A percentile compares a stretch with the other conserved stretches of the same genome.
Conservation (phyloP, 1,140 invertebrate genomes). For the Drosophila rufa region DNA sequence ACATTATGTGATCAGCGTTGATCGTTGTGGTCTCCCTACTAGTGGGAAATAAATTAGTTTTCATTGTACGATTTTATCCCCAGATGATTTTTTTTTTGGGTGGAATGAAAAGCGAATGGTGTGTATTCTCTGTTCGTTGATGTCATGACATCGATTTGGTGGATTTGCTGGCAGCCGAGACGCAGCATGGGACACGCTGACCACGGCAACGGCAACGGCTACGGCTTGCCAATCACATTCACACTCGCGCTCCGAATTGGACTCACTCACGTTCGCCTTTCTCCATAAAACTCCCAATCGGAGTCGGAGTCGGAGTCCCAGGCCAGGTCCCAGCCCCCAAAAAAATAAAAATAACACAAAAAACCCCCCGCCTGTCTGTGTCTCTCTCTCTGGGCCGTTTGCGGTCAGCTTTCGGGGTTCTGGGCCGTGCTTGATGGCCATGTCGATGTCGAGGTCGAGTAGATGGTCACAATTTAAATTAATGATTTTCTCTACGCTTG, state of each 20-base stretch:
- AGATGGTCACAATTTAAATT: constrained; percentile 82
- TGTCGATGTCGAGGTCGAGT: constrained; percentile 53
- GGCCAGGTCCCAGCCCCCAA: constrained; percentile 16
- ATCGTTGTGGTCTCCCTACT: neutral
- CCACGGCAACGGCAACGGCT: constrained; percentile 2
- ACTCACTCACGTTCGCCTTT: constrained; percentile 51
- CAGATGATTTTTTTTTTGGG: neutral
- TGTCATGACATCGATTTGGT: constrained; percentile 64
- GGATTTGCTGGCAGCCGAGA: constrained; percentile 41
- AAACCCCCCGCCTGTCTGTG: constrained; percentile 42
- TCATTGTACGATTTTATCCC: constrained; percentile 1
- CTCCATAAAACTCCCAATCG: constrained; percentile 20
- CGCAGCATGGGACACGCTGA: constrained; percentile 56
- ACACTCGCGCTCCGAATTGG: constrained; percentile 19
- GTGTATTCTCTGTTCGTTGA: constrained; percentile 12
- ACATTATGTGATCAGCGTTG: too few relatives aligned
- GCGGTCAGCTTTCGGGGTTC: constrained; percentile 24
- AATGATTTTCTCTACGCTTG: constrained; percentile 84
- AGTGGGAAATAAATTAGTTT: constrained; percentile 9
- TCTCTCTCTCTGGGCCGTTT: constrained; percentile 38
- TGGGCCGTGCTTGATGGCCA: constrained; percentile 47
- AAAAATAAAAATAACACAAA: neutral
- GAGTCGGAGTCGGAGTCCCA: constrained; percentile 1
- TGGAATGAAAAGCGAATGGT: constrained; percentile 1
- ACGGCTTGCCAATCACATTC: constrained; percentile 39